A percentile compares a stretch with the other conserved stretches of the same genome.
Evolutionary conservation across 1,140 invertebrate species (phyloP).

Genomic region (Aphidius gifuensis): DNA sequence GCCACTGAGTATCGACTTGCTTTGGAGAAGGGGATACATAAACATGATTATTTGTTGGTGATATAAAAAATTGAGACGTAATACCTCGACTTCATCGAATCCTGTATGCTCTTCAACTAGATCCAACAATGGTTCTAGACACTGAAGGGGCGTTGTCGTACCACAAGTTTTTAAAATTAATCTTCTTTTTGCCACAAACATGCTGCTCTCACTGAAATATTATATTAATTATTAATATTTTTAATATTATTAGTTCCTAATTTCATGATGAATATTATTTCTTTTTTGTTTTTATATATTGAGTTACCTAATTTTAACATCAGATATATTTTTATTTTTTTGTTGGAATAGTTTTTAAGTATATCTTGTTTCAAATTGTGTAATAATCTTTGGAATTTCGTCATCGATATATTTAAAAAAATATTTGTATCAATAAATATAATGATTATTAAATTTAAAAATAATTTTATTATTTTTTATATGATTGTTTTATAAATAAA

Average conservation of each 20-base stretch:
- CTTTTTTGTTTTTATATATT: too few species aligned
- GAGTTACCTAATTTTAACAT: too few species aligned
- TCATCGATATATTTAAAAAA: too few species aligned
- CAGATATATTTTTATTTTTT: too few species aligned
- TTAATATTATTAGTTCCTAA: constrained; percentile 3
- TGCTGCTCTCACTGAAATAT: constrained; percentile 88
- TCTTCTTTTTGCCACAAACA: constrained; percentile 91
- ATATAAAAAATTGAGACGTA: constrained; percentile 15
- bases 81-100: constrained; percentile 73
- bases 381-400: too few species aligned
- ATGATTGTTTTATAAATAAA: too few species aligned
- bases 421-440: too few species aligned
- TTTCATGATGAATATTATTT: background rate
- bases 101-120: constrained; percentile 83
- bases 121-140: constrained; percentile 79
- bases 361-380: too few species aligned
- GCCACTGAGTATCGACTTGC: constrained; percentile 3
- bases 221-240: constrained; percentile 13
- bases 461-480: too few species aligned
- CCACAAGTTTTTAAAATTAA: constrained; percentile 99
- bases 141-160: constrained; percentile 92
- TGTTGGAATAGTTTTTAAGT: too few species aligned
- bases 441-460: too few species aligned
- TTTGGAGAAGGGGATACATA: too few species aligned
- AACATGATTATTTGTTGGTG: background rate